These are phyloP conservation scores for Ascaphus truei DNA, from an alignment of 2,113 vertebrate genomes.

Conservation along the genomic window DNA sequence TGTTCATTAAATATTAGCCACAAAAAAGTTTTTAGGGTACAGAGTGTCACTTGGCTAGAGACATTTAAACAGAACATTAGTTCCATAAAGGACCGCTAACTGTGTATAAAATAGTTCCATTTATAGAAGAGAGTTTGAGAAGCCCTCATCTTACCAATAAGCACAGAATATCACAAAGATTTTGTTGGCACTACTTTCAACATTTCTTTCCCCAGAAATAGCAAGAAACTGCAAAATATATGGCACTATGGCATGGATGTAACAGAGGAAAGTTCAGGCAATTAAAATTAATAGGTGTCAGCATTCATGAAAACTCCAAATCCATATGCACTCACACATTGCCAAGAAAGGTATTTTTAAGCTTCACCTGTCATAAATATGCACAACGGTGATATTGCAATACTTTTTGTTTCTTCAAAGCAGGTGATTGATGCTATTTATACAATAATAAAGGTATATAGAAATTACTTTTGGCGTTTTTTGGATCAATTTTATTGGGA, in stretches of 20 bases:
- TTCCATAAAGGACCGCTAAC: no score
- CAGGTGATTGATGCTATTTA: not conserved
- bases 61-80: no score
- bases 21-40: no score
- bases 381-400: conserved; percentile 4
- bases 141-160: not conserved
- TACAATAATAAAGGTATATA: no score
- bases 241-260: conserved; percentile 32
- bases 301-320: conserved; percentile 16
- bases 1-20: no score
- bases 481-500: no score
- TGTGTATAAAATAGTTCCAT: no score
- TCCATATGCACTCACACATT: conserved; percentile 5
- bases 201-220: conserved; percentile 22
- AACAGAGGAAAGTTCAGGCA: conserved; percentile 27
- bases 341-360: conserved; percentile 32
- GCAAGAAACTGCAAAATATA: conserved; percentile 23
- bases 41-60: no score
- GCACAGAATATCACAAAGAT: not conserved
- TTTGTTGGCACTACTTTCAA: conserved; percentile 21
- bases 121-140: not conserved
- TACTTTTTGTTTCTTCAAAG: conserved; percentile 8
- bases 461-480: no score
- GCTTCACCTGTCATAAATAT: conserved; percentile 12
- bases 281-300: conserved; percentile 37